Evolutionary conservation across 1,140 invertebrate species (phyloP), one percentile per base, ranked within the genome.

Genomic region (Araneus ventricosus): DNA sequence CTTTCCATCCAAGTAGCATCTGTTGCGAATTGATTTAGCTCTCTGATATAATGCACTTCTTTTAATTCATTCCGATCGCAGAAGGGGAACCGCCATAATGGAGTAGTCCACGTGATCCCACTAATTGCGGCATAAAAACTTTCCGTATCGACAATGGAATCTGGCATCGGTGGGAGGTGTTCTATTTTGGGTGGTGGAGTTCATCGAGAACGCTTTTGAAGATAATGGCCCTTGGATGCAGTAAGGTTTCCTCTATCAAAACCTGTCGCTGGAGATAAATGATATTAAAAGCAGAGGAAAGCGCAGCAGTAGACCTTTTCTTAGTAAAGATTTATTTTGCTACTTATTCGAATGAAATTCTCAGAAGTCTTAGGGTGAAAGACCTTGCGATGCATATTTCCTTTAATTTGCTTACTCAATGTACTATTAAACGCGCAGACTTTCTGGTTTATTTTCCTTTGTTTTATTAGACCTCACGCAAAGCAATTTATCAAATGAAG

Each of bases 11-110:
- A 45, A 52, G 80, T 27, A 45, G n/a, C 80, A 45, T 52, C 80
- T 84, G 80, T 84, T 52, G 39, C 80, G 45, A 52, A 84, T 84
- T 84, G 80, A 84, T 84, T 84, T 84, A 84, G 39, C 14, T 17
- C 27, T 2, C 39, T 24, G 17, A 52, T 45, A 41, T 24, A 10
- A 14, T 24, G 17, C 8, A 22, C 24, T 84, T 10, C 30, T 27
- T 34, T 45, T 41, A 52, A 52, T 52, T 4, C 80, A 22, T 39
- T 80, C 45, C 17, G 45, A 52, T 39, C 4, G n/a, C 4, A 6
- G 1, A 39, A n/a, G 39, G 24, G 27, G 20, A 79, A 27, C 34
- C 70, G 27, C 70, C 34, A 30, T 20, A 14, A 79, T 22, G 14
- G 80, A 52, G 39, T 27, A 45, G 27, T 30, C 45, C 80, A 84